Base-by-base conservation (phyloP, 2,888 invertebrate species). In the Orthosia incerta region DNA sequence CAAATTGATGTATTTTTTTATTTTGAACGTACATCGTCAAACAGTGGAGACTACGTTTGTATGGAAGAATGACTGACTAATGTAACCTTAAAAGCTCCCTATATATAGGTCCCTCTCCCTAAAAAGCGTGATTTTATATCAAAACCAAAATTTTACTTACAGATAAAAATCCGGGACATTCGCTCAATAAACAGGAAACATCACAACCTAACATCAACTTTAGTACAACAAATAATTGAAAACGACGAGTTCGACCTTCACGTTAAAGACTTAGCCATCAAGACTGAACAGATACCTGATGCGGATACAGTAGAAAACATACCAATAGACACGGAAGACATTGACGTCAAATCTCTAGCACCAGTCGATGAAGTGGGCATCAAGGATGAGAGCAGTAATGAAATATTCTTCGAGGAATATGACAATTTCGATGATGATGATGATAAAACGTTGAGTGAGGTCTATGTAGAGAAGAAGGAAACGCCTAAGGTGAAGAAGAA, bases 131-230 rank as follows among this genome's bases (percentile, higher is more conserved):
- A 26, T 26, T 26, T 26, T 3, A 4, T 3, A 3, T 26, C 2
- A 3, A 26, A 26, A 3, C 26, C 26, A 26, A 26, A 26, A 26
- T 4, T 4, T 4, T 4, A 26, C 39, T 39, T 39, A 13, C 91
- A 95, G 95, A 87, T 95, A 39, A 92, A 92, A 79, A 77, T 93
- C 16, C 85, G 89, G 9, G 93, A 93, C 11, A 85, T 95, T 20
- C 93, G 91, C 77, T 88, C 92, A 0, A 87, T 95, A n/a, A 91
- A 91, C 46, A 74, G 93, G 5, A 66, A 79, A 0, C 86, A 89
- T 2, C 85, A 88, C 39, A 78, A 89, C 0, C 79, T 95, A 0
- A 87, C 85, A 61, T 87, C 93, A 0, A 73, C 62, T 0, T 76
- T 95, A 5, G 81, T 90, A 18, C 85, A 88, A 13, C 91, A 89